Evolutionary conservation across 2,113 vertebrate species (phyloP).

Genomic region (Copsychus sechellarum): DNA sequence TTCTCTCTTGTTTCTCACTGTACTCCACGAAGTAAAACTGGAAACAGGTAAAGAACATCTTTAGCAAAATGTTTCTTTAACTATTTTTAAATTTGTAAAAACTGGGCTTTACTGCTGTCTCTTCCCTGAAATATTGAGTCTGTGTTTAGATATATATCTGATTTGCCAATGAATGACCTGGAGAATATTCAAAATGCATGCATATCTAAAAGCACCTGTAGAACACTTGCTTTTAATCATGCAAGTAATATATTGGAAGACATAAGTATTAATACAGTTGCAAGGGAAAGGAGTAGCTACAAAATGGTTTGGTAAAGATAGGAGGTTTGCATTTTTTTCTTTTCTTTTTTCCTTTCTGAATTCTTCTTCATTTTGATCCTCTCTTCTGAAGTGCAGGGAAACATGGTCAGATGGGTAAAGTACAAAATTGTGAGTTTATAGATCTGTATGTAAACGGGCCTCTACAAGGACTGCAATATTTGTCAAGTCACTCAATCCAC

Average conservation of each 20-base stretch:
- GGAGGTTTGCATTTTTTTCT: rapidly evolving
- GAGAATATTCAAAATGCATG: not conserved
- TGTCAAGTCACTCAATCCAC: not conserved
- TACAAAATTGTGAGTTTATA: not conserved
- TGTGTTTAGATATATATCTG: not conserved
- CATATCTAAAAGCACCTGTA: not conserved
- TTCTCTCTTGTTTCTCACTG: constrained; percentile 46
- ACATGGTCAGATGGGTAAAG: not conserved
- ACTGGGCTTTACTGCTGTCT: not conserved
- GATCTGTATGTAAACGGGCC: not conserved
- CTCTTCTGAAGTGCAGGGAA: not conserved
- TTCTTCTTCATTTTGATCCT: not conserved
- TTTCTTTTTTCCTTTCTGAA: not conserved
- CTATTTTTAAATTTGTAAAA: not conserved
- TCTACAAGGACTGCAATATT: not conserved
- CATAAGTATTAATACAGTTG: not conserved
- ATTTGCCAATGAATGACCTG: not conserved
- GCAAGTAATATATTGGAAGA: not conserved
- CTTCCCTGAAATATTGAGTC: not conserved
- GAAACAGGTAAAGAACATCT: constrained; percentile 41
- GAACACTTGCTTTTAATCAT: not conserved
- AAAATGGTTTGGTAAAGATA: not conserved
- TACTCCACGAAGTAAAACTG: constrained; percentile 45
- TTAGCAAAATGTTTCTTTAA: constrained; percentile 8
- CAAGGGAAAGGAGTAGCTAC: not conserved